A percentile compares a stretch with the other conserved stretches of the same genome.
These are phyloP conservation scores for Drosophila aff. DNA, from an alignment of 1,140 invertebrate species.

Conservation along the genomic window DNA sequence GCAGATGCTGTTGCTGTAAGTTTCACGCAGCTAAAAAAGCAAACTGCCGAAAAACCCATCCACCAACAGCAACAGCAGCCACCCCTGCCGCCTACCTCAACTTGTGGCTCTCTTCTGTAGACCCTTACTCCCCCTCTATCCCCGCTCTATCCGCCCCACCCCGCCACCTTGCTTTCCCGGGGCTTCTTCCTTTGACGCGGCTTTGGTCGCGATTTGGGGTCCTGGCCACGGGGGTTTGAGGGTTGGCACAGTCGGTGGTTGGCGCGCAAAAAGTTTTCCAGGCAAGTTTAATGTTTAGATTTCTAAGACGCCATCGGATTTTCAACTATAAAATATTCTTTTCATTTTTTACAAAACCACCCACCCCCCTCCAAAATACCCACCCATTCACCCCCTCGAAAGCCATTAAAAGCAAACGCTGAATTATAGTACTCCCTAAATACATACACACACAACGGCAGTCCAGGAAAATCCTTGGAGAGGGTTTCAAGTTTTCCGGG, in stretches of 20 bases:
- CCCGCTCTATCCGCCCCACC: not conserved
- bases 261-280: conserved; percentile 59
- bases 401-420: conserved; percentile 65
- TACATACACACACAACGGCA: conserved; percentile 15
- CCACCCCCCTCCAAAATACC: no score
- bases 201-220: conserved; percentile 46
- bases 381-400: conserved; percentile 11
- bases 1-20: conserved; percentile 81
- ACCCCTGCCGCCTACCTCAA: conserved; percentile 50
- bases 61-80: conserved; percentile 5
- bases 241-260: conserved; percentile 31
- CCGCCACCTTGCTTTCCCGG: not conserved
- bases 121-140: not conserved
- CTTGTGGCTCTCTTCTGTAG: conserved; percentile 8
- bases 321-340: conserved; percentile 79
- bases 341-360: conserved; percentile 28
- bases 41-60: conserved; percentile 61
- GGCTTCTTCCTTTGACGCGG: conserved; percentile 47
- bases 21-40: conserved; percentile 71
- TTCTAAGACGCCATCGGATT: conserved; percentile 75
- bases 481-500: not conserved
- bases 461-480: conserved; percentile 8
- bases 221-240: not conserved
- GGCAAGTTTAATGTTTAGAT: conserved; percentile 80
- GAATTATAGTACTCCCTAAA: conserved; percentile 54